These are phyloP conservation scores for Condylura cristata DNA, from an alignment of 2,113 vertebrate species.

Conservation along the genomic window DNA sequence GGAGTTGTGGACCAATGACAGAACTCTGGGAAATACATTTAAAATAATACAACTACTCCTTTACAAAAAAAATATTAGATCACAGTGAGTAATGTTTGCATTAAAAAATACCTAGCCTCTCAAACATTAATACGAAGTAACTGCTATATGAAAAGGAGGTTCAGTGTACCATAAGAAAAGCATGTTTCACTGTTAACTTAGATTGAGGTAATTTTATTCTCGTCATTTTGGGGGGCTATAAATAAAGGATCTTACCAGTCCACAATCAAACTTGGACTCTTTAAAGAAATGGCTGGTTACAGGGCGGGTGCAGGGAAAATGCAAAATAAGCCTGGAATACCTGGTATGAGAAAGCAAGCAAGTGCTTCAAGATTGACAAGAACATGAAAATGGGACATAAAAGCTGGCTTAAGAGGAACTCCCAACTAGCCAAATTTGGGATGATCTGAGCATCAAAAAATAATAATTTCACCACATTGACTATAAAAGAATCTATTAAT, in stretches of 20 bases:
- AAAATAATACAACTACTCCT: not conserved
- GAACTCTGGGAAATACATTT: not conserved
- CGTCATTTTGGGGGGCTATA: not conserved
- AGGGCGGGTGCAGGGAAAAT: not conserved
- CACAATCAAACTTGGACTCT: not conserved
- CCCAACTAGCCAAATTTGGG: not conserved
- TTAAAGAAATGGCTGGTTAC: slow-evolving; percentile 3
- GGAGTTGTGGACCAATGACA: not conserved
- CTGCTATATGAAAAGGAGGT: not conserved
- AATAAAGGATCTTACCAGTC: slow-evolving; percentile 5
- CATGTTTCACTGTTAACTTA: not conserved
- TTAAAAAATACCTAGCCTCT: not conserved
- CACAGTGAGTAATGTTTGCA: not conserved
- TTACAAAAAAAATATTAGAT: slow-evolving; percentile 31
- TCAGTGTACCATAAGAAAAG: not conserved
- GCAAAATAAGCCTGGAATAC: not conserved
- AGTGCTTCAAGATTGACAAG: not conserved
- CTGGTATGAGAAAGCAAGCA: not conserved
- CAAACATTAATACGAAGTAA: slow-evolving; percentile 11
- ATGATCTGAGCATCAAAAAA: not conserved
- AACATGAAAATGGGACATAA: not conserved
- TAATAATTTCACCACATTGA: not conserved
- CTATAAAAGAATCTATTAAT: not conserved
- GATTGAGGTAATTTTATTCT: not conserved
- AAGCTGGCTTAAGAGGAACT: not conserved